Conservation (phyloP, 2,797 vertebrate genomes). For the Loriculus beryllinus region DNA sequence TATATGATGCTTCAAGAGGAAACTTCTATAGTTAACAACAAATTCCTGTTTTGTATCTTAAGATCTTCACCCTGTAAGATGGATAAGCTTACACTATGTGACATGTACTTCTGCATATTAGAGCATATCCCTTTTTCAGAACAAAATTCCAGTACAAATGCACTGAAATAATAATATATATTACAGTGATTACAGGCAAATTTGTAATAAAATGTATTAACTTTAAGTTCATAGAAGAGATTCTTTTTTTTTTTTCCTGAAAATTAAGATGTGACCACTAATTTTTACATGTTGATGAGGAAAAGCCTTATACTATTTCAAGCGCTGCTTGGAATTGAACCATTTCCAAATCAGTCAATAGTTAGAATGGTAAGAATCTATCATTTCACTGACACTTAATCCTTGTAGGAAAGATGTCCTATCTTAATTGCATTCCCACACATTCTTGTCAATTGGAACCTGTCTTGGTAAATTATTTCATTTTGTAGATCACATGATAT, state of each 20-base stretch:
- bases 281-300: conserved; percentile 51
- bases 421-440: conserved; percentile 68
- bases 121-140: not conserved
- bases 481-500: conserved; percentile 62
- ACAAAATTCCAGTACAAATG: conserved; percentile 9
- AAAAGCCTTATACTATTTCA: conserved; percentile 72
- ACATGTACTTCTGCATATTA: not conserved
- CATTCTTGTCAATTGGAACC: conserved; percentile 75
- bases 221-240: conserved; percentile 60
- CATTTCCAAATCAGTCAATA: conserved; percentile 73
- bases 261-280: conserved; percentile 74
- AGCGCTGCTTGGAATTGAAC: conserved; percentile 65
- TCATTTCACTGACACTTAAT: conserved; percentile 68
- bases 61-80: not conserved
- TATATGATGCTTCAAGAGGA: not conserved
- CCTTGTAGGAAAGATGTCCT: conserved; percentile 59
- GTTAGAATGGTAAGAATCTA: conserved; percentile 76
- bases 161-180: conserved; percentile 2
- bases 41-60: not conserved
- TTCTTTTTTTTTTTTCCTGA: conserved; percentile 58
- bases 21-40: not conserved
- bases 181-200: conserved; percentile 19
- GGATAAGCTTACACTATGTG: not conserved
- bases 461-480: conserved; percentile 77
- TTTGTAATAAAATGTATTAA: conserved; percentile 19